Conservation (phyloP, 2,888 invertebrate species). For the Lycophotia porphyrea region DNA sequence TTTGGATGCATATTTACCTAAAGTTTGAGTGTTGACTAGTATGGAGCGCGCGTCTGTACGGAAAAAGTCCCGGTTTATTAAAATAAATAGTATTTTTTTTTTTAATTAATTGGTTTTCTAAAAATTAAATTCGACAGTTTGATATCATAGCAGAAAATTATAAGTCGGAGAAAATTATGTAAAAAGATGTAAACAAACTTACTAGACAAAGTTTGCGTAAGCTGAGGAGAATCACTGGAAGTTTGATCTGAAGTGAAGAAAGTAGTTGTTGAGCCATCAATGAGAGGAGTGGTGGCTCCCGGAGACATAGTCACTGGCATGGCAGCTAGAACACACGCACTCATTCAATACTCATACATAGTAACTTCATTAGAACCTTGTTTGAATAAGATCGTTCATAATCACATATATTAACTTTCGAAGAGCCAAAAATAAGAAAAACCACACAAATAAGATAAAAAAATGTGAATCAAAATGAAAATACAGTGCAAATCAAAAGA, state of each 20-base stretch:
- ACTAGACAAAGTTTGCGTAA: slow-evolving; percentile 85
- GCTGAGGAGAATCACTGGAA: slow-evolving; percentile 80
- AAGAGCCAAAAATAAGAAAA: slow-evolving; percentile 34
- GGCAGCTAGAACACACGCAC: slow-evolving; percentile 78
- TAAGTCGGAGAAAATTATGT: neutral
- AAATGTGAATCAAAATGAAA: slow-evolving; percentile 67
- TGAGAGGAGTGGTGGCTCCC: slow-evolving; percentile 84
- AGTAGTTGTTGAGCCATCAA: slow-evolving; percentile 83
- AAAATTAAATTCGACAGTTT: neutral
- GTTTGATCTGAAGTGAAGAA: slow-evolving; percentile 87
- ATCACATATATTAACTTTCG: neutral
- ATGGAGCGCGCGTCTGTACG: neutral
- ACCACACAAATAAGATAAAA: slow-evolving; percentile 50
- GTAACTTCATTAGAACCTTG: neutral
- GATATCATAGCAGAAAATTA: neutral
- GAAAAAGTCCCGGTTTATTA: neutral
- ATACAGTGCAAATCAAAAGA: slow-evolving; percentile 73
- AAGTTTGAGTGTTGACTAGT: neutral
- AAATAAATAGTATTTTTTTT: neutral
- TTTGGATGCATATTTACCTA: neutral
- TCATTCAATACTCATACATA: slow-evolving; percentile 16
- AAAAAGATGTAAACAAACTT: slow-evolving; percentile 47
- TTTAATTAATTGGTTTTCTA: neutral
- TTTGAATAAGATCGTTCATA: neutral
- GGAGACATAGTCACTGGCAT: slow-evolving; percentile 88